phyloP scores from a whole-genome alignment of 92 coral and sea anemone species.

The Epizoanthus rinbou region DNA sequence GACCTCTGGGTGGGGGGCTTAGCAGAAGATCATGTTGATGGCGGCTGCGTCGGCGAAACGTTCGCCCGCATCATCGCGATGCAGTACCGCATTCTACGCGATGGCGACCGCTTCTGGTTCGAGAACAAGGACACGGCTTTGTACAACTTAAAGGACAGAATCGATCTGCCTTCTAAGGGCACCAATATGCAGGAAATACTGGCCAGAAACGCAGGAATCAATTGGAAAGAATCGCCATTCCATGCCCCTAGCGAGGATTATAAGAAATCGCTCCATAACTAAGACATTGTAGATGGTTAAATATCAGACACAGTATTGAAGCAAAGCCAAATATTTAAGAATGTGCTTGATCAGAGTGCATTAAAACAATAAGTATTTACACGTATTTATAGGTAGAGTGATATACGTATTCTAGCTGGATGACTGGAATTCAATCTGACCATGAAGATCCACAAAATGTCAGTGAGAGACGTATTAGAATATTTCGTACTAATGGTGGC shows the following conservation, averaged over 20 bases:
- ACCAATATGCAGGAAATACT: slow-evolving; percentile 78
- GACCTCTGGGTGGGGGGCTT: slow-evolving; percentile 96
- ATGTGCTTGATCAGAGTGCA: too few relatives aligned
- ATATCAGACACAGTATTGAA: too few relatives aligned
- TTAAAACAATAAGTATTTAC: too few relatives aligned
- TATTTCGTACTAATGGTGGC: too few relatives aligned
- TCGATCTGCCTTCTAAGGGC: slow-evolving; percentile 72
- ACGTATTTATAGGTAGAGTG: too few relatives aligned
- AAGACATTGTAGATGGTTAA: neutral
- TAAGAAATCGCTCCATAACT: slow-evolving; percentile 6
- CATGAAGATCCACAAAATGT: too few relatives aligned
- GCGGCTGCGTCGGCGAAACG: slow-evolving; percentile 98
- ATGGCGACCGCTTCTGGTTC: slow-evolving; percentile 98
- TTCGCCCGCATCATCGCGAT: slow-evolving; percentile 92
- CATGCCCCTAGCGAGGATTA: slow-evolving; percentile 46
- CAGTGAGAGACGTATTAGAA: too few relatives aligned
- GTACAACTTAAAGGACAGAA: slow-evolving; percentile 78
- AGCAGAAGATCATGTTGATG: slow-evolving; percentile 90
- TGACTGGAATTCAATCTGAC: too few relatives aligned
- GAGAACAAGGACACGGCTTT: slow-evolving; percentile 82
- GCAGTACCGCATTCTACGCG: slow-evolving; percentile 87
- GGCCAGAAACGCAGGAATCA: slow-evolving; percentile 80
- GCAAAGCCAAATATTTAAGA: too few relatives aligned
- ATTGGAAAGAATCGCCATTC: slow-evolving; percentile 82
- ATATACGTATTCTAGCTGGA: too few relatives aligned